Evolutionary conservation across 2,888 invertebrate species (phyloP), one percentile per base, ranked within the genome.

Genomic region (Euproctis similis): DNA sequence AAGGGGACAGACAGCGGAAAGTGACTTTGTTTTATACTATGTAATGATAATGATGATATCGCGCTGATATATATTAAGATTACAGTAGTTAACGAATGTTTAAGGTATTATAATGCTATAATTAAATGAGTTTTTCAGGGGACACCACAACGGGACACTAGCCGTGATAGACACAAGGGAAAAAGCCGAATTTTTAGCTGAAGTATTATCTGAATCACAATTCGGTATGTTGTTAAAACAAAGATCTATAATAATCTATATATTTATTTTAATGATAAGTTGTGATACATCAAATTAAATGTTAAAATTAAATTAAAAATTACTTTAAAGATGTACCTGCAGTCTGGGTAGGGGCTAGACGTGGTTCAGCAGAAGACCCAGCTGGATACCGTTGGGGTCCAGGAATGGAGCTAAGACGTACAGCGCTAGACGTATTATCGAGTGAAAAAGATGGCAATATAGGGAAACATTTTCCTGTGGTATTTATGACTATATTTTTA

Each of bases 181-280:
- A 4, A 84, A 82, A 34, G 81, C 86, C 0, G 68, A 75, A 4
- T 82, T 76, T 29, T 31, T 87, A 2, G 82, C 86, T 0, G 80
- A 85, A 47, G 82, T 80, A 0, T 46, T 87, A 1, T 72, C 87
- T 0, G 85, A 86, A 35, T 77, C 86, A 0, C 82, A 86, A 35
- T 77, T 86, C 31, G 49, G 86, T 85, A 57, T 64, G 70, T 25
- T 9, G 6, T 1, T 8, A 12, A 2, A 2, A 24, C 4, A 9
- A 5, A 2, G 2, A 9, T 14, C 5, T 10, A 24, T 1, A 14
- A 14, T n/a, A n/a, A n/a, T n/a, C n/a, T n/a, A n/a, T n/a, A n/a
- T n/a, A n/a, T n/a, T n/a, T n/a, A 2, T n/a, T n/a, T 8, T 6
- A 18, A n/a, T 9, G 9, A 14, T 14, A 14, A 14, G 6, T 14